Percentiles rank a stretch among this genome's conserved stretches.
phyloP scores from a whole-genome alignment of 2,888 invertebrate genomes.

The Lamellibrachia satsuma region DNA sequence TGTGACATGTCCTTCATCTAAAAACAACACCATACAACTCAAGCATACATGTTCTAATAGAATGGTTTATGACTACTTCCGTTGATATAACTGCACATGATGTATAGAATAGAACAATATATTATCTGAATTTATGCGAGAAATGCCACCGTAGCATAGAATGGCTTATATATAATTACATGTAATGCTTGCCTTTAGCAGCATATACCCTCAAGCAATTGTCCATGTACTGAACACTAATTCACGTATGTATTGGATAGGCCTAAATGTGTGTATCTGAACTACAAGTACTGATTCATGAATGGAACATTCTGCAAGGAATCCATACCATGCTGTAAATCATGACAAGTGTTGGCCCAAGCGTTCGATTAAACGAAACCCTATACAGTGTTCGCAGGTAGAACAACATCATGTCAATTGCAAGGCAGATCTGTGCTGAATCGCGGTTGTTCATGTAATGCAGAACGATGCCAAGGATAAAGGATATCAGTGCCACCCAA shows the following conservation, averaged over 20 bases:
- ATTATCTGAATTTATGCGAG: neutral
- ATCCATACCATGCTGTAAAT: constrained; percentile 61
- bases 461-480: constrained; percentile 55
- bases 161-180: too few species aligned
- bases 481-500: constrained; percentile 55
- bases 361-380: constrained; percentile 60
- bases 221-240: neutral
- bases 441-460: constrained; percentile 52
- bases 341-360: constrained; percentile 65
- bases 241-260: too few species aligned
- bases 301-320: neutral
- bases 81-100: neutral
- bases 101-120: too few species aligned
- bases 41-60: neutral
- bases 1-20: constrained; percentile 61
- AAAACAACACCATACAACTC: constrained; percentile 22
- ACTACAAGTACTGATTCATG: neutral
- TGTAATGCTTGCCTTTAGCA: too few species aligned
- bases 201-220: neutral
- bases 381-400: constrained; percentile 63
- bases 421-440: constrained; percentile 62
- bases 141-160: too few species aligned
- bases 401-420: constrained; percentile 62
- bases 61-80: too few species aligned
- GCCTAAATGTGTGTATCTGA: neutral